Percentiles rank a stretch among this genome's conserved stretches.
These are phyloP conservation scores for Planiliza haematocheilus DNA, from an alignment of 2,113 vertebrate genomes.

Conservation along the genomic window DNA sequence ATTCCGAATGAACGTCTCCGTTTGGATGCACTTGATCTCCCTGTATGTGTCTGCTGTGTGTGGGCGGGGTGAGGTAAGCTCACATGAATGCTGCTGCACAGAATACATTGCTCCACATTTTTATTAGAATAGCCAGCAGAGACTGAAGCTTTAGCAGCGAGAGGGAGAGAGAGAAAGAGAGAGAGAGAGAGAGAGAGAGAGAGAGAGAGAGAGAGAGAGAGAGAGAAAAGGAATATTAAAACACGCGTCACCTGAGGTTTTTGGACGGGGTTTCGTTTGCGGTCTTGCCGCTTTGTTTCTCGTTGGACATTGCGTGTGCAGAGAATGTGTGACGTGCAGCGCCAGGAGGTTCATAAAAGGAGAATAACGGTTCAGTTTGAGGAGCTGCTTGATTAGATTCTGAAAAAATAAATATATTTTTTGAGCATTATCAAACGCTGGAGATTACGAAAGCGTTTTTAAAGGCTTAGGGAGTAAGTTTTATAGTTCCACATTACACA, in stretches of 20 bases:
- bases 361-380: not conserved
- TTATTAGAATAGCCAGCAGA: constrained; percentile 34
- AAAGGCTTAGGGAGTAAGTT: constrained; percentile 48
- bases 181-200: too few species aligned
- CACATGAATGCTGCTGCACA: not conserved
- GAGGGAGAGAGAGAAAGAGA: too few species aligned
- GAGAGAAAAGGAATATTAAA: constrained; percentile 55
- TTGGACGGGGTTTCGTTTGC: not conserved
- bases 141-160: constrained; percentile 52
- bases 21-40: constrained; percentile 8
- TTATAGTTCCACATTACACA: constrained; percentile 55
- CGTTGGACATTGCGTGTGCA: not conserved
- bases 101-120: constrained; percentile 25
- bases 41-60: not conserved
- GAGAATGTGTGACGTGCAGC: too few species aligned
- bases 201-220: too few species aligned
- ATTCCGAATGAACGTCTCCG: not conserved
- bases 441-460: constrained; percentile 55
- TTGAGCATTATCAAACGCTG: constrained; percentile 34
- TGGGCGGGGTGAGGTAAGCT: not conserved
- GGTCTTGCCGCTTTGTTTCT: constrained; percentile 3
- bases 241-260: constrained; percentile 21
- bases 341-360: too few species aligned
- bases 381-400: constrained; percentile 22
- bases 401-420: constrained; percentile 28